Evolutionary conservation across 2,113 vertebrate genomes (phyloP), one percentile per base, ranked within the genome.

Genomic region (Benitochromis conjunctus): DNA sequence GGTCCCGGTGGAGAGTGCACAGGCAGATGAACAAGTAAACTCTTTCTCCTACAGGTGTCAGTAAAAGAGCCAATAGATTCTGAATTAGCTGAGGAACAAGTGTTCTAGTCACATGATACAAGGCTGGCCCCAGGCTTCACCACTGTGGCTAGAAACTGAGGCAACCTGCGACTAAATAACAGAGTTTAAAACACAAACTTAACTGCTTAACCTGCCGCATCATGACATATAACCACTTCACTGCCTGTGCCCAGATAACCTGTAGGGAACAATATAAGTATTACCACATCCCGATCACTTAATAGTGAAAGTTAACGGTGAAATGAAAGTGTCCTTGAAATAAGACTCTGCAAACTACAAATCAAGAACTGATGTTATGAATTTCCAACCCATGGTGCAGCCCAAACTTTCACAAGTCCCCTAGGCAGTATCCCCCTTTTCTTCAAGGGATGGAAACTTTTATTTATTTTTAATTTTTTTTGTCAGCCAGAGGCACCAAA

Each of bases 401-500:
- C 36, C 53, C 24, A 38, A 43, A 82, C 80, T 29, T 86, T 6
- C 31, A 34, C 14, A 53, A 55, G 6, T 76, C 43, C 18, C 21
- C n/a, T 0, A 8, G 64, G 48, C 66, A 34, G 16, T 51, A 66
- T 85, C n/a, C 29, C 66, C 19, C 5, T 84, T 71, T 81, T 57
- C 29, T 66, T 21, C 0, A 3, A 80, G 19, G 48, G 69, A 29
- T 55, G 46, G 26, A 38, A 77, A 48, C 46, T 14, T 76, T 41
- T 1, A 14, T 64, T 36, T 0, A 9, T 31, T 54, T 77, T 66
- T 53, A 7, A 7, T 9, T 38, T 62, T 62, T 55, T 74, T 12
- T 53, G 41, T 56, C 66, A 81, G 78, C 48, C 62, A 19, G 57
- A 29, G 8, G 69, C 19, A 4, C 46, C 16, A 76, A 64, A 83